A percentile compares a stretch with the other conserved stretches of the same genome.
Evolutionary conservation across 2,888 invertebrate genomes (phyloP).

Genomic region (Heliconius erato): DNA sequence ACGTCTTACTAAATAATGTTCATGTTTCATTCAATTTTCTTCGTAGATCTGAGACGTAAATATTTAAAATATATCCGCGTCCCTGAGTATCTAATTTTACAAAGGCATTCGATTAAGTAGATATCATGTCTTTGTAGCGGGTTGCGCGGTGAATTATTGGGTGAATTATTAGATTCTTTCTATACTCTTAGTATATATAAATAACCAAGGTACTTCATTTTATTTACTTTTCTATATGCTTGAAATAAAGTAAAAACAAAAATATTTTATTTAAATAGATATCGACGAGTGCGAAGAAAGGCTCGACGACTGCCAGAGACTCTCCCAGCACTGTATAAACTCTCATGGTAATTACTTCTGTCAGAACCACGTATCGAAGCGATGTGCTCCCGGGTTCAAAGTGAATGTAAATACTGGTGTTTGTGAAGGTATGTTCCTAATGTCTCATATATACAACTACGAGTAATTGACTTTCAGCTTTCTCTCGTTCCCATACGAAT

Average conservation of each 20-base stretch:
- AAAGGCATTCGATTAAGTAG: no score
- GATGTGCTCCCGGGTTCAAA: conserved; percentile 88
- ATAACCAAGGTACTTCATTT: background rate
- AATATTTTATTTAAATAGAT: conserved; percentile 75
- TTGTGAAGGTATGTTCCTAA: conserved; percentile 82
- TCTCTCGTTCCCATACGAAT: background rate
- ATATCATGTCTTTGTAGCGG: no score
- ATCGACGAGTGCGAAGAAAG: conserved; percentile 90
- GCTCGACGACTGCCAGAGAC: conserved; percentile 87
- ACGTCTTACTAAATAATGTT: no score
- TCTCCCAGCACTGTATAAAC: conserved; percentile 90
- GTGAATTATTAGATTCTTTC: no score
- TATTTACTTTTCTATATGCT: background rate
- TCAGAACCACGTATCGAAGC: conserved; percentile 87
- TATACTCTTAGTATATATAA: no score
- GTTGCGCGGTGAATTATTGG: no score
- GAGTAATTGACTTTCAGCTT: background rate
- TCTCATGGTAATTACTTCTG: conserved; percentile 90
- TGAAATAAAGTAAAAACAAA: background rate
- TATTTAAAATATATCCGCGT: no score
- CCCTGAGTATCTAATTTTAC: no score
- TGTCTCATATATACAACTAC: background rate
- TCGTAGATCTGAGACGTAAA: no score
- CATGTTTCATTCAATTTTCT: no score
- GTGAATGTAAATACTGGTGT: conserved; percentile 82